Base-by-base conservation (phyloP, 2,888 invertebrate species). In the Drosophila fulvimacula region DNA sequence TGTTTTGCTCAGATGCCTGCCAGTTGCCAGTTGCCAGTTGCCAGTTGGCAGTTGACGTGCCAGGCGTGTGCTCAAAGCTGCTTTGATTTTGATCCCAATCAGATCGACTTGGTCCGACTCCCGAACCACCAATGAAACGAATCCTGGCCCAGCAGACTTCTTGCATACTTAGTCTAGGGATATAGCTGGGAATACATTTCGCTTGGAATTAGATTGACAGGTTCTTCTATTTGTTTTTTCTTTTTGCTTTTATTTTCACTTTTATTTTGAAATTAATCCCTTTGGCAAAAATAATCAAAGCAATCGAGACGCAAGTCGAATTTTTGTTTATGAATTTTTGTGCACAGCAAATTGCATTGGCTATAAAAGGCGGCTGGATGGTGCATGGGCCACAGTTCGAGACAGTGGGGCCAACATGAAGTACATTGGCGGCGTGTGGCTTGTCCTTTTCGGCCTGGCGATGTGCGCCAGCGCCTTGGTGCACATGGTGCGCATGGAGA, bases 331-430 rank as follows among this genome's bases (percentile, higher is more conserved):
- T 34, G 6, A 30, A 17, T 48, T 27, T 48, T n/a, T n/a, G 9
- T 27, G 7, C 27, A 44, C 15, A 44, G 15, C 21, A 19, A 17
- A 2, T 9, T 19, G 39, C 41, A 11, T 44, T 11, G 49, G 19
- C 44, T 72, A 72, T 72, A 75, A 62, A 73, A 69, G 53, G 24
- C 19, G 17, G 0, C 15, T 30, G 6, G 13, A 32, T 2, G 6
- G 5, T 24, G 13, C 10, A 10, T 15, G 11, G 36, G 19, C 3
- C 5, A 19, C 30, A 55, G 53, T 62, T 61, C 39, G 19, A 34
- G 5, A 15, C 27, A 21, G 9, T 27, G n/a, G 17, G 9, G 42
- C 9, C 13, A 24, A 39, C 27, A 73, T 73, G 72, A 24, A 21
- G 36, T 4, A 24, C 7, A 15, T 32, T 5, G 24, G 24, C 5